These are phyloP conservation scores for Drusus annulatus DNA, from an alignment of 1,140 invertebrate genomes.

Conservation along the genomic window DNA sequence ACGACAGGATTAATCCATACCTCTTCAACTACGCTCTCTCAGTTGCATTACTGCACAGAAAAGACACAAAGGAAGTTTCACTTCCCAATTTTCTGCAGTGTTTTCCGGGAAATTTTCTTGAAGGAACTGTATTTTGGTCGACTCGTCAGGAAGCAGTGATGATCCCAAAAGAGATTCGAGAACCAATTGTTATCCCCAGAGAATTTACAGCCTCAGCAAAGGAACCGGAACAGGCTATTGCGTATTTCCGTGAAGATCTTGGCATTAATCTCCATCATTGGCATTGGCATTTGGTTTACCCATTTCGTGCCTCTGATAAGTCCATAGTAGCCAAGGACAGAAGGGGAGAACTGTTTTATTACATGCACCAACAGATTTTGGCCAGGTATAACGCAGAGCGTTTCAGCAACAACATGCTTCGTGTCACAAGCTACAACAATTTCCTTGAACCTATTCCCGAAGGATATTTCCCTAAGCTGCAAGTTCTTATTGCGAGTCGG, in stretches of 20 bases:
- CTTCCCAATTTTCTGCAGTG: constrained; percentile 80
- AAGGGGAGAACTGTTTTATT: constrained; percentile 82
- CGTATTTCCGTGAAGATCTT: constrained; percentile 78
- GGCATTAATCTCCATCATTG: constrained; percentile 81
- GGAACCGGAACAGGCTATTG: constrained; percentile 76
- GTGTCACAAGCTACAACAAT: no score
- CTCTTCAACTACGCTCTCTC: constrained; percentile 85
- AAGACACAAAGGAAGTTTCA: constrained; percentile 80
- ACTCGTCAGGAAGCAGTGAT: constrained; percentile 79
- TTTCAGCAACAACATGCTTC: constrained; percentile 44
- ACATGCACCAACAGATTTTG: constrained; percentile 81
- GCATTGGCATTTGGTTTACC: constrained; percentile 83
- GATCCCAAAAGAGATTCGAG: constrained; percentile 71
- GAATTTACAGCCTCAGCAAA: constrained; percentile 75
- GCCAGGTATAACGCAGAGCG: constrained; percentile 66
- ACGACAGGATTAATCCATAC: constrained; percentile 82
- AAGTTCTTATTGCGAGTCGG: background rate
- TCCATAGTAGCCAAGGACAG: constrained; percentile 76
- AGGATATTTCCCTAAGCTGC: no score
- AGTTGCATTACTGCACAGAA: constrained; percentile 82
- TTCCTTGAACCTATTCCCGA: no score
- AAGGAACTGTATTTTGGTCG: constrained; percentile 77
- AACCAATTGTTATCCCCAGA: constrained; percentile 76
- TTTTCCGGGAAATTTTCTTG: constrained; percentile 87
- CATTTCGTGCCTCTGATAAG: constrained; percentile 64